Base-by-base conservation (phyloP, 1,140 invertebrate genomes). In the Berghia stephanieae region DNA sequence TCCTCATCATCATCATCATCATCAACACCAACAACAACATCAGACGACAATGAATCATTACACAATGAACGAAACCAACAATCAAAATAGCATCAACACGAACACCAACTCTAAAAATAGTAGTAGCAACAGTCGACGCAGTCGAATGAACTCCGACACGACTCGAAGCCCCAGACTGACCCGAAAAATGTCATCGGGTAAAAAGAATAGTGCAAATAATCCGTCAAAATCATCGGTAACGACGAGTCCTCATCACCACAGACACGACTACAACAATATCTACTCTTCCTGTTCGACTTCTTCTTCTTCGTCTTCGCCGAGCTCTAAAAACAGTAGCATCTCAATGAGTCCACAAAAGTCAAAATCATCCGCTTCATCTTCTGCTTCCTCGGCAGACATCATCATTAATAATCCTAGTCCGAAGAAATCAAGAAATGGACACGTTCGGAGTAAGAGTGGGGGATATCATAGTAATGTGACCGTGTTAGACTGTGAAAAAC, bases 21-120 rank as follows among this genome's bases (percentile, higher is more conserved):
- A n/a, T n/a, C n/a, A n/a, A n/a, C n/a, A n/a, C n/a, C n/a, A n/a
- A n/a, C n/a, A n/a, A n/a, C n/a, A n/a, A n/a, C n/a, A n/a, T n/a
- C n/a, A n/a, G n/a, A n/a, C n/a, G n/a, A n/a, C n/a, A n/a, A n/a
- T n/a, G n/a, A n/a, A n/a, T n/a, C n/a, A n/a, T n/a, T n/a, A n/a
- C n/a, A n/a, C n/a, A n/a, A n/a, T 46, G 18, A 3, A 21, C 27
- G 70, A 77, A 44, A 31, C 34, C 40, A 52, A 60, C 55, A 77
- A 55, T 42, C 74, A 60, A 24, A 78, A 57, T 55, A 43, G 77
- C 34, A 77, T 70, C 55, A 71, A 78, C 42, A 71, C 75, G 77
- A 57, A 78, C 67, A 46, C 73, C 13, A 49, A 60, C 8, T 31
- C 74, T 31, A 55, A 49, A 16, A 43, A 46, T 21, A 42, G 52